Evolutionary conservation across 35 echinoderm and acorn worm species (phyloP), one percentile per base, ranked within the genome.

Genomic region (Patiria miniata): DNA sequence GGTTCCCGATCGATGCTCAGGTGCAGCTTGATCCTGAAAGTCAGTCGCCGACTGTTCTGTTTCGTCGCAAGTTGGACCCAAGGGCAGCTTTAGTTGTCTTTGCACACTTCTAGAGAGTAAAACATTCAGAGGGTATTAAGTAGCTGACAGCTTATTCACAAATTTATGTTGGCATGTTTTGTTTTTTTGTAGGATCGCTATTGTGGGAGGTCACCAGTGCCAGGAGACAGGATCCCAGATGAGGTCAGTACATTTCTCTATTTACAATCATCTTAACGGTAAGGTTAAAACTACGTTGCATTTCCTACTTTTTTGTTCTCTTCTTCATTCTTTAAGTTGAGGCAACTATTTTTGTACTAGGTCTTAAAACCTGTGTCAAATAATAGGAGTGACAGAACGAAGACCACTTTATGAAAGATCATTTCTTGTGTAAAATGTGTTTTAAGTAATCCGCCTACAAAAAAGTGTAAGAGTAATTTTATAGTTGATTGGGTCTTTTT

Each of bases 201-300:
- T 32, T 65, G 60, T 32, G 60, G 60, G 23, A 69, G 34, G 14
- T 21, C 61, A 69, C 28, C 61, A 26, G 21, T 2, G 34, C 61
- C 23, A 69, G 61, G 61, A 69, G 61, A 69, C 1, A 69, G 61
- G 61, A 69, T 69, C 28, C 61, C 61, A 32, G 61, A 69, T 69
- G 61, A 69, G 61, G 61, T 69, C 12, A 23, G 34, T 69, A 29
- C 18, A 60, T 17, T 60, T 60, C 17, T 60, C 56, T 15, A 6
- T 19, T 60, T 60, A 26, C 21, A 14, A 6, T 60, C 28, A n/a
- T 21, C n/a, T n/a, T n/a, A n/a, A n/a, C n/a, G n/a, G n/a, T n/a
- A n/a, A n/a, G n/a, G n/a, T n/a, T n/a, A n/a, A n/a, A n/a, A n/a
- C n/a, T n/a, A n/a, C n/a, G n/a, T n/a, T n/a, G n/a, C n/a, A n/a